These are phyloP conservation scores for Liparis tanakae DNA, from an alignment of 2,797 vertebrate species.

Conservation along the genomic window DNA sequence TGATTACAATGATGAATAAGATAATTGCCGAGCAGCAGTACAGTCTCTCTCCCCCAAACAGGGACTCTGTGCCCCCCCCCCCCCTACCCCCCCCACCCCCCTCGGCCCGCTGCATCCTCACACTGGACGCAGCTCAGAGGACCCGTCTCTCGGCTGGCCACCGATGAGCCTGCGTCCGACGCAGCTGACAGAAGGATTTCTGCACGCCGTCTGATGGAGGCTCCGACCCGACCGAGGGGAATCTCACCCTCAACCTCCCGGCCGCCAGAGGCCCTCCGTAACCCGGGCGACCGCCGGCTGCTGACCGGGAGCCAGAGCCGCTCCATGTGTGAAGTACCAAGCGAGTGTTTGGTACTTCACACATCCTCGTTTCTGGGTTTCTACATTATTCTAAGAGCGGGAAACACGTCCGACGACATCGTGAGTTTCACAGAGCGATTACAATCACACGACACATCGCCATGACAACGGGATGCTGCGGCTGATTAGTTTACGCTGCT, in stretches of 20 bases:
- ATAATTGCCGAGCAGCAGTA: background rate
- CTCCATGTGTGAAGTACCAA: conserved; percentile 18
- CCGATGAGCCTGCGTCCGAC: conserved; percentile 52
- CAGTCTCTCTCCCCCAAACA: background rate
- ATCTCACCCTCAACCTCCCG: conserved; percentile 51
- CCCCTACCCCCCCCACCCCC: too few species aligned
- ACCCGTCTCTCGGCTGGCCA: conserved; percentile 34
- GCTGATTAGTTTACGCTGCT: conserved; percentile 66
- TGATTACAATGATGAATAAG: background rate
- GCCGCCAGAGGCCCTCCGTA: conserved; percentile 58
- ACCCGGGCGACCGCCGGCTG: conserved; percentile 19
- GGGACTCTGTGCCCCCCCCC: too few species aligned
- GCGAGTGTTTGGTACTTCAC: conserved; percentile 29
- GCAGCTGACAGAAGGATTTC: conserved; percentile 56
- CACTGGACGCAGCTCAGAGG: conserved; percentile 21
- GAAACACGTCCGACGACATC: conserved; percentile 36
- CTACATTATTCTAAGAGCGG: conserved; percentile 12
- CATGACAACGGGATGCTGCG: conserved; percentile 70
- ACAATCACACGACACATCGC: conserved; percentile 44
- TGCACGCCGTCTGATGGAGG: conserved; percentile 70
- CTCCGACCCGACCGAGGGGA: too few species aligned
- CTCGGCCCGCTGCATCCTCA: too few species aligned
- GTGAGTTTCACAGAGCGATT: conserved; percentile 44
- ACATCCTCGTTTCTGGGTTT: conserved; percentile 4
- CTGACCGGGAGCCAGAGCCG: conserved; percentile 35